Evolutionary conservation across 1,140 invertebrate genomes (phyloP).

Genomic region (Zelostemma sp.): DNA sequence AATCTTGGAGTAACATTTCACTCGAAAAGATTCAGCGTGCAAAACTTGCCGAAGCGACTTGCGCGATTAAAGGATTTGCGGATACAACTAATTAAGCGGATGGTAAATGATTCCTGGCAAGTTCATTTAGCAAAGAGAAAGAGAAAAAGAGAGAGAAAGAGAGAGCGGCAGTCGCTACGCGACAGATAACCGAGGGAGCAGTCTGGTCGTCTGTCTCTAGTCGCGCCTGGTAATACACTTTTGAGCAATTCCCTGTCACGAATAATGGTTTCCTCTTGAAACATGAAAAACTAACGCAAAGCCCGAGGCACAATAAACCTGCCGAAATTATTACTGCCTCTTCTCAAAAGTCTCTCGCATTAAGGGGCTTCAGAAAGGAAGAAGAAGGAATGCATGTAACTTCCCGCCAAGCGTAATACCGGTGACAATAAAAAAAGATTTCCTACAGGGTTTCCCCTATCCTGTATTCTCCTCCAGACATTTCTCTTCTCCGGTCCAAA

Average conservation of each 20-base stretch:
- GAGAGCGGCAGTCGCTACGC: slow-evolving; percentile 28
- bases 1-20: neutral
- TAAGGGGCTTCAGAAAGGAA: slow-evolving; percentile 33
- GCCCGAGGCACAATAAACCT: slow-evolving; percentile 57
- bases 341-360: slow-evolving; percentile 48
- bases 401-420: slow-evolving; percentile 37
- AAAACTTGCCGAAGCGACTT: no score
- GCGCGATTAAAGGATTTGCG: slow-evolving; percentile 26
- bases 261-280: slow-evolving; percentile 60
- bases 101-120: slow-evolving; percentile 58
- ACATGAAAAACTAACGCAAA: slow-evolving; percentile 54
- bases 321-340: slow-evolving; percentile 60
- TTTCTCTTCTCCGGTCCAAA: no score
- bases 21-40: slow-evolving; percentile 17
- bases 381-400: slow-evolving; percentile 10
- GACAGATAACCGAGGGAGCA: slow-evolving; percentile 43
- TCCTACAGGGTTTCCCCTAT: neutral
- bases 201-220: slow-evolving; percentile 58
- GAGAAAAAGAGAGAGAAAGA: no score
- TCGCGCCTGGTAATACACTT: slow-evolving; percentile 60
- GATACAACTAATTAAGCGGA: slow-evolving; percentile 55
- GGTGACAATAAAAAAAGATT: slow-evolving; percentile 35
- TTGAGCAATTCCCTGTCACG: slow-evolving; percentile 60
- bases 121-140: slow-evolving; percentile 44
- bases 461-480: no score